Evolutionary conservation across 2,113 vertebrate species (phyloP), one percentile per base, ranked within the genome.

Genomic region (Parus major): DNA sequence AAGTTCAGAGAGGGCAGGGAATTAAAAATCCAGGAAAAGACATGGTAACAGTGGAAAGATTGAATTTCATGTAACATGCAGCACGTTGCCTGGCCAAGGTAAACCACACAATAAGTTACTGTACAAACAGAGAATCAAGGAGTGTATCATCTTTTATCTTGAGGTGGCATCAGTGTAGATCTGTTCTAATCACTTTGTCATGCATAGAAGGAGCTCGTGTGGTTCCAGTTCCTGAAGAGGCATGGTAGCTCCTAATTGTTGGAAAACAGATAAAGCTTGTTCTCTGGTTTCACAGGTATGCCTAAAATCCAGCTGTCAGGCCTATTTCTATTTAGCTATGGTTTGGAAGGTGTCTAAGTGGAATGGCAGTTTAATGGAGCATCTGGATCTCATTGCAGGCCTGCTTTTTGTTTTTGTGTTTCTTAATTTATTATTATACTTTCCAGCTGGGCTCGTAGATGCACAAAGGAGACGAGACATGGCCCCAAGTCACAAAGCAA

Each of bases 371-470:
- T 94, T 86, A 92, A 80, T 21, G 76, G 47, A 88, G 72, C 83
- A 95, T 94, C 91, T 97, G 88, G 88, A 86, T 93, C 71, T 94
- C 55, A 68, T 77, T 90, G 76, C 86, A 88, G 88, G 68, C 46
- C 52, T 87, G 57, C 12, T 23, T 82, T 86, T 82, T 89, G 55
- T 6, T 88, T 94, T 59, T 86, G 39, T 64, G 60, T 69, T 83
- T 72, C 79, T 94, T 78, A 86, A 90, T 85, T 85, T 94, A 75
- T 78, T 82, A 47, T 72, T 87, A 46, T 6, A 11, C 75, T 78
- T 96, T 90, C 83, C 82, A 95, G 75, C 78, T 94, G 82, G 42
- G 75, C 44, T 84, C 47, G 60, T 42, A 66, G 63, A 92, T 33
- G 56, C 57, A 68, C 35, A 78, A 72, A 71, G 76, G 78, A 80